These are phyloP conservation scores for Ailurus styani DNA, from an alignment of 2,113 vertebrate genomes.

Conservation along the genomic window DNA sequence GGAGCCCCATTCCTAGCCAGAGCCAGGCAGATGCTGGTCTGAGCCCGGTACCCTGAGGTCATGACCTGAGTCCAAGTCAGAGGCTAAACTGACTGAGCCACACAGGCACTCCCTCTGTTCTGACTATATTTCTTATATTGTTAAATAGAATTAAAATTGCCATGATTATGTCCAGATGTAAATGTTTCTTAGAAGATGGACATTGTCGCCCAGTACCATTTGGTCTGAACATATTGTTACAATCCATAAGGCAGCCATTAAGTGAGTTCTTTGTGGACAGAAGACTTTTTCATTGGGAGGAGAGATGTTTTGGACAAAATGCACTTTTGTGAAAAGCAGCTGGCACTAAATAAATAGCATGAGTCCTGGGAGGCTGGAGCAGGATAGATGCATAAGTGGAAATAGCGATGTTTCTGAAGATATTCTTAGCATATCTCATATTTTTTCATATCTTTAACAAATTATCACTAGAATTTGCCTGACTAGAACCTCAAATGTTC, in stretches of 20 bases:
- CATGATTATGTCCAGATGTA: neutral
- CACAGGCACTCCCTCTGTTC: neutral
- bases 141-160: neutral
- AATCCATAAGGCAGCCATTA: neutral
- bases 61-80: neutral
- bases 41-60: neutral
- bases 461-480: neutral
- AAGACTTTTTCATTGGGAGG: neutral
- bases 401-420: neutral
- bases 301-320: neutral
- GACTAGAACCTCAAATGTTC: neutral
- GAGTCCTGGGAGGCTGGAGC: rapidly evolving
- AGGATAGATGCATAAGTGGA: neutral
- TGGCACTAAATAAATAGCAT: neutral
- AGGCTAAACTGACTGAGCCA: neutral
- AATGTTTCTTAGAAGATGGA: neutral
- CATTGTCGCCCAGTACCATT: neutral
- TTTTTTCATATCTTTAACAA: neutral
- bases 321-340: neutral
- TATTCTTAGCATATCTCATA: neutral
- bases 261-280: neutral
- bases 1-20: neutral
- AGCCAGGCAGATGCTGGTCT: neutral
- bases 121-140: neutral
- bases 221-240: neutral